These are phyloP conservation scores for Hassar affinis DNA, from an alignment of 2,113 vertebrate species.

Conservation along the genomic window DNA sequence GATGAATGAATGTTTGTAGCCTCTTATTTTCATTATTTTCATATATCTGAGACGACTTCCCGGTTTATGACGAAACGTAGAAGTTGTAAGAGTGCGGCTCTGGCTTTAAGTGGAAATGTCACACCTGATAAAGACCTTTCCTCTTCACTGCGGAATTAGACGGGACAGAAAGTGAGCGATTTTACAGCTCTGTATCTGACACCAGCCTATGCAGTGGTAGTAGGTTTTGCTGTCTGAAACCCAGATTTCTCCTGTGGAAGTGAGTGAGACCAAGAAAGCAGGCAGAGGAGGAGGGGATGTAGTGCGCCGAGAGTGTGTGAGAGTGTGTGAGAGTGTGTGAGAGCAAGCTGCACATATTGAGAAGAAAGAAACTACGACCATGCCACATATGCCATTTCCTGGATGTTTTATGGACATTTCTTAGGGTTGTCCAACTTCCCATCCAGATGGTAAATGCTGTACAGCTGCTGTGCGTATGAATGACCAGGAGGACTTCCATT, in stretches of 20 bases:
- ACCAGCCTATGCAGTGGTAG: slow-evolving; percentile 49
- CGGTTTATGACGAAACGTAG: neutral
- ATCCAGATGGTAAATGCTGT: slow-evolving; percentile 48
- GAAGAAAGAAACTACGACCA: slow-evolving; percentile 18
- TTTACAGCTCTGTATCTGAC: slow-evolving; percentile 55
- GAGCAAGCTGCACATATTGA: neutral
- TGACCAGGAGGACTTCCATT: neutral
- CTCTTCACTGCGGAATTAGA: slow-evolving; percentile 51
- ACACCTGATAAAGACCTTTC: slow-evolving; percentile 48
- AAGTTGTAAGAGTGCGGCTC: neutral
- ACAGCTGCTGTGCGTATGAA: neutral
- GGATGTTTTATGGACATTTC: slow-evolving; percentile 39
- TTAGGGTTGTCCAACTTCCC: slow-evolving; percentile 43
- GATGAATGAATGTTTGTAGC: neutral
- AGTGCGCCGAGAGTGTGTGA: neutral
- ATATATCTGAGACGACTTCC: slow-evolving; percentile 13
- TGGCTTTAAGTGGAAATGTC: slow-evolving; percentile 15
- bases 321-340: neutral
- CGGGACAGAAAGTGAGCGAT: slow-evolving; percentile 32
- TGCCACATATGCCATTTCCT: slow-evolving; percentile 59
- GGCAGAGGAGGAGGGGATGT: slow-evolving; percentile 1
- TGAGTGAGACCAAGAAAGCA: slow-evolving; percentile 16
- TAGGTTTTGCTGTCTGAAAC: slow-evolving; percentile 65
- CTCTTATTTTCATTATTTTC: neutral
- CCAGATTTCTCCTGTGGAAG: slow-evolving; percentile 49